These are phyloP conservation scores for Drosophila tripunctata DNA, from an alignment of 2,888 invertebrate genomes.

Conservation along the genomic window DNA sequence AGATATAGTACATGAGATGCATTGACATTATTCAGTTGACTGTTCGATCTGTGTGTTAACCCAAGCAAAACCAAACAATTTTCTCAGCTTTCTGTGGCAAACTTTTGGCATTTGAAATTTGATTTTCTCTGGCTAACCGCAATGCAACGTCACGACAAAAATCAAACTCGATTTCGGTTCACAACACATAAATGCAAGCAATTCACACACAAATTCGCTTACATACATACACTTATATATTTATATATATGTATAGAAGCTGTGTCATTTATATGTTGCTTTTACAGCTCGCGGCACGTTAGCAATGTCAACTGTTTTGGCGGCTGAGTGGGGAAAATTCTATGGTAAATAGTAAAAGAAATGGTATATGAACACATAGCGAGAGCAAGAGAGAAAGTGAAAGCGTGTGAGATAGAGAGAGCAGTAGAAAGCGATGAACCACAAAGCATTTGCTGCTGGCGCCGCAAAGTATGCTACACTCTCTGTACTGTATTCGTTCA, in stretches of 20 bases:
- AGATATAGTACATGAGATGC: constrained; percentile 2
- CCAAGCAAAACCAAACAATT: constrained; percentile 38
- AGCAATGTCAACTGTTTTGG: constrained; percentile 41
- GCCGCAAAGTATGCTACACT: constrained; percentile 58
- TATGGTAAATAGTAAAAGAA: neutral
- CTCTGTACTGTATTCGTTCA: neutral
- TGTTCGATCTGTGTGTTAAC: constrained; percentile 12
- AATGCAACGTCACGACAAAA: constrained; percentile 5
- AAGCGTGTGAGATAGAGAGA: constrained; percentile 14
- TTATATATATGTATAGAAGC: neutral
- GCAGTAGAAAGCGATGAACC: constrained; percentile 21
- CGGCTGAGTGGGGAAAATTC: neutral
- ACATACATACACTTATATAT: neutral
- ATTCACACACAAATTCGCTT: neutral
- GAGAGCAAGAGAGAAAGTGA: neutral
- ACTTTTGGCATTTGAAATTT: constrained; percentile 27
- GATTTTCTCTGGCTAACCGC: constrained; percentile 14
- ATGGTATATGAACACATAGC: constrained; percentile 2
- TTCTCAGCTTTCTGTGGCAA: constrained; percentile 29
- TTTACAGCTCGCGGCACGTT: constrained; percentile 37
- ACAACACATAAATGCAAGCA: constrained; percentile 9
- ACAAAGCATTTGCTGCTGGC: constrained; percentile 43
- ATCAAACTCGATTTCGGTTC: constrained; percentile 16
- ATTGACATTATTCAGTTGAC: constrained; percentile 1
- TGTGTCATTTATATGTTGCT: constrained; percentile 26